Evolutionary conservation across 23 tunicate genomes (phyloP).

Genomic region (Trididemnum miniatum): DNA sequence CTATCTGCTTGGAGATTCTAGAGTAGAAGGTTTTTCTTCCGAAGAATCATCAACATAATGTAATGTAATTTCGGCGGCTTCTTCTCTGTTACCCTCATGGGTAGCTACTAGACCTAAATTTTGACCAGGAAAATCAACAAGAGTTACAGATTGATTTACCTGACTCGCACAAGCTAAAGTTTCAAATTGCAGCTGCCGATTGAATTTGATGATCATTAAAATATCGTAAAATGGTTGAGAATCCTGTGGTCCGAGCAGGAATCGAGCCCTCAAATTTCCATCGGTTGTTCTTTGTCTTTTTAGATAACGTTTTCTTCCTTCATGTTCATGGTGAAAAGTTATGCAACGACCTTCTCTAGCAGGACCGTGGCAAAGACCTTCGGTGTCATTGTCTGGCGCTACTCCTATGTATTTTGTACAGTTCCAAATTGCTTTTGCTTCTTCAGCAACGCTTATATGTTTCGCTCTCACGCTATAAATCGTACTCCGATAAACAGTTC

Average conservation of each 20-base stretch:
- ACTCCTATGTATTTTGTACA: not conserved
- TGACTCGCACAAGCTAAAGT: not conserved
- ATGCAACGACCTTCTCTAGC: not conserved
- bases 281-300: not conserved
- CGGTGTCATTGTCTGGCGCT: not conserved
- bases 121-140: no score
- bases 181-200: not conserved
- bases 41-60: no score
- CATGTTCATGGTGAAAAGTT: not conserved
- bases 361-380: not conserved
- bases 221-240: not conserved
- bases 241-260: not conserved
- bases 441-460: no score
- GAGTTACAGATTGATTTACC: not conserved
- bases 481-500: no score
- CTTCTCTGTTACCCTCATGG: no score
- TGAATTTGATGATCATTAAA: not conserved
- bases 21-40: no score
- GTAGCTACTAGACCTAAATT: no score
- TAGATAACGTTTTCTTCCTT: not conserved
- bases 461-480: no score
- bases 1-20: no score
- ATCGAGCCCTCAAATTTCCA: not conserved
- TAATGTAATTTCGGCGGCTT: no score
- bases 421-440: not conserved